Conservation (phyloP, 2,797 vertebrate genomes). For the Arnoldichthys spilopterus region DNA sequence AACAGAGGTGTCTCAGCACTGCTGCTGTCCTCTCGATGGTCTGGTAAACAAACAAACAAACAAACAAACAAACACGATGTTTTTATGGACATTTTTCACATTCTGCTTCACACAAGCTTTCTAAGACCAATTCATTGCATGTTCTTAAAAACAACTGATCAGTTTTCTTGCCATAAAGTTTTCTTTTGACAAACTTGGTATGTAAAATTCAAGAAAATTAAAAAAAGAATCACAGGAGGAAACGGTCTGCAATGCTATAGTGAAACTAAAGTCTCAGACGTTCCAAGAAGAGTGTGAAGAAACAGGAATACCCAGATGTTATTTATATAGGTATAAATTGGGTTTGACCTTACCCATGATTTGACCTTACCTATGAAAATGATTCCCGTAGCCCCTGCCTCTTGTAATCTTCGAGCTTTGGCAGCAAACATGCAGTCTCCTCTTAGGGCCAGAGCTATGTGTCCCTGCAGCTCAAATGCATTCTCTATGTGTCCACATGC, state of each 20-base stretch:
- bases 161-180: background rate
- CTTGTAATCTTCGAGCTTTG: conserved; percentile 80
- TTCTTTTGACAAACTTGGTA: background rate
- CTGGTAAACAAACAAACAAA: conserved; percentile 62
- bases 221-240: background rate
- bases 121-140: background rate
- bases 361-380: conserved; percentile 79
- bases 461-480: conserved; percentile 67
- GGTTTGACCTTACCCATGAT: too few species aligned
- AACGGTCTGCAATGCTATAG: background rate
- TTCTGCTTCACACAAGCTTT: background rate
- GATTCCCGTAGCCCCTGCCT: conserved; percentile 77
- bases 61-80: background rate
- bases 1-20: conserved; percentile 81
- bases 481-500: conserved; percentile 78
- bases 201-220: too few species aligned
- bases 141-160: background rate
- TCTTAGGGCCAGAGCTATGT: conserved; percentile 75
- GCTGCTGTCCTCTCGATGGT: conserved; percentile 80
- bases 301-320: background rate
- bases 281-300: background rate
- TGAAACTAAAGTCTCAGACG: background rate
- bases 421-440: conserved; percentile 85
- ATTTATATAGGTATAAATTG: background rate
- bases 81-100: background rate